Conservation (phyloP, 2,113 vertebrate genomes). For the Dermatemys mawii region DNA sequence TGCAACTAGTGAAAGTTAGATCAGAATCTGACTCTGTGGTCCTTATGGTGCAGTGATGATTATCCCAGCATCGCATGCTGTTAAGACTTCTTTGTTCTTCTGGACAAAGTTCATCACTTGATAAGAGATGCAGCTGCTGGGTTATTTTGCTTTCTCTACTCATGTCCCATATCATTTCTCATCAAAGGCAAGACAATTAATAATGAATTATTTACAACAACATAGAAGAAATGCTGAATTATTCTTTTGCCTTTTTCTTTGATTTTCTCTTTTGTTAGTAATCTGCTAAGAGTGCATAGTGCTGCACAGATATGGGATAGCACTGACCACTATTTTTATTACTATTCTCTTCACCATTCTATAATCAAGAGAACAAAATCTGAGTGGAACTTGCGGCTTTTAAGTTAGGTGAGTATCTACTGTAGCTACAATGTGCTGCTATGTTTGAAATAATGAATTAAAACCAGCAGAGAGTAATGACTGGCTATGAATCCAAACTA, state of each 20-base stretch:
- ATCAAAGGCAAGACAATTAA: neutral
- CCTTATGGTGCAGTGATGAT: neutral
- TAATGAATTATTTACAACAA: neutral
- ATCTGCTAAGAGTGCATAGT: rapidly evolving
- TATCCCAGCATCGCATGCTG: neutral
- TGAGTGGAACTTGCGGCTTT: neutral
- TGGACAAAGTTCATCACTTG: neutral
- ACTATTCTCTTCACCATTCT: neutral
- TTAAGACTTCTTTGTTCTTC: neutral
- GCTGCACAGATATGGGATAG: neutral
- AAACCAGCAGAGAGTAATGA: neutral
- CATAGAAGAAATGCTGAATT: rapidly evolving
- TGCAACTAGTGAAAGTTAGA: neutral
- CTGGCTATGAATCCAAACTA: neutral
- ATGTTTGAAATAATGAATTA: neutral
- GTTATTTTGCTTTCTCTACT: neutral
- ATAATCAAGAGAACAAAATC: neutral
- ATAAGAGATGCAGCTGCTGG: rapidly evolving
- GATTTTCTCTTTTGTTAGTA: neutral
- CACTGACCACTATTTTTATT: rapidly evolving
- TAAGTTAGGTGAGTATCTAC: neutral
- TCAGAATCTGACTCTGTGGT: neutral
- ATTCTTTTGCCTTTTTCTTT: neutral
- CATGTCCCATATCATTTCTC: neutral
- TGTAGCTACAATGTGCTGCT: neutral